Conservation (phyloP, 2,797 vertebrate genomes). For the Spinus olivaceus region DNA sequence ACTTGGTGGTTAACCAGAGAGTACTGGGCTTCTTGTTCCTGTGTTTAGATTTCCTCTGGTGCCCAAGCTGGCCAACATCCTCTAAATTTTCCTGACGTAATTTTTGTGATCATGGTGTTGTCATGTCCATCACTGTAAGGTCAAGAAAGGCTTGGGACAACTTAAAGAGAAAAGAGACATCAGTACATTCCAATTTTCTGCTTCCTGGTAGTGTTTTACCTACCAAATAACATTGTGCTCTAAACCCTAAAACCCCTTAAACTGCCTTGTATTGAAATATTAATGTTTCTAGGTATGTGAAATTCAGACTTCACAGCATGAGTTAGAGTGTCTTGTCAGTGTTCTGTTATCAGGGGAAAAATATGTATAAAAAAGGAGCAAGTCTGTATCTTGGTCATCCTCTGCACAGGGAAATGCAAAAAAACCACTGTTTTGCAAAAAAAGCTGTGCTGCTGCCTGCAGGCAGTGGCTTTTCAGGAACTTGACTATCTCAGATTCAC, state of each 20-base stretch:
- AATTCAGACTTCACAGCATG: background rate
- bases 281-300: background rate
- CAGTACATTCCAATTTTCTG: background rate
- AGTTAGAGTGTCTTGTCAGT: background rate
- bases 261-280: background rate
- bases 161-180: background rate
- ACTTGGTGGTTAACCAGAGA: background rate
- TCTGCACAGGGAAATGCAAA: background rate
- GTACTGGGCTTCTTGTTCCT: background rate
- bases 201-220: background rate
- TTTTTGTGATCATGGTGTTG: background rate
- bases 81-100: background rate
- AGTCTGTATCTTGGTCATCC: background rate
- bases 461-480: background rate
- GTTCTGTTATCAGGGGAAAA: background rate
- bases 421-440: background rate
- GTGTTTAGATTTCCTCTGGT: background rate
- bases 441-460: background rate
- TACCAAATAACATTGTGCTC: background rate
- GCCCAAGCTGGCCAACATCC: background rate
- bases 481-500: background rate
- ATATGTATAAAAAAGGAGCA: background rate
- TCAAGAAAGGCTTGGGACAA: background rate
- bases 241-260: background rate
- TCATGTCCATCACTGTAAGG: background rate